Percentiles rank a stretch among this genome's conserved stretches.
Conservation (phyloP, 2,888 invertebrate genomes). For the Onthophagus sagittarius region DNA sequence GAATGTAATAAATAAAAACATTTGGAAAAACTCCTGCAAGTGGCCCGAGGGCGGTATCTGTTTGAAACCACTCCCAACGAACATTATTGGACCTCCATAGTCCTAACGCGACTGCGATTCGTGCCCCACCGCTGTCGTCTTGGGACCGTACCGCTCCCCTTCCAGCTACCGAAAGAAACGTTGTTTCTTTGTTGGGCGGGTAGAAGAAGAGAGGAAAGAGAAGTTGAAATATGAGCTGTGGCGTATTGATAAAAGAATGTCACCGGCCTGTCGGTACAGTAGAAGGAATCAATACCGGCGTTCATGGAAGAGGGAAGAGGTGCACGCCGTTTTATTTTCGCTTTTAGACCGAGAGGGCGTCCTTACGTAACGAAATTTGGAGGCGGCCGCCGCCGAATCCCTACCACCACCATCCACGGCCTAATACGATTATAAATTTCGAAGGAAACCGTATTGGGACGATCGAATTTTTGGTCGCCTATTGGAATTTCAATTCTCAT, state of each 20-base stretch:
- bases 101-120: conserved; percentile 37
- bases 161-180: conserved; percentile 48
- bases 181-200: conserved; percentile 57
- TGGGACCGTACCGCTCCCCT: conserved; percentile 37
- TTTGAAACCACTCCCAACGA: conserved; percentile 53
- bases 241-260: conserved; percentile 63
- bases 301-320: conserved; percentile 28
- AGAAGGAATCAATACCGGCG: conserved; percentile 47
- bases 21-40: conserved; percentile 53
- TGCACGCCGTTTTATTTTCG: conserved; percentile 30
- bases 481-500: not conserved
- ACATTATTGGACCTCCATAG: conserved; percentile 51
- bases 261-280: conserved; percentile 59
- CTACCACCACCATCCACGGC: not conserved
- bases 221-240: conserved; percentile 53
- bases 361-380: not conserved
- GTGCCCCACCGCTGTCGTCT: conserved; percentile 38
- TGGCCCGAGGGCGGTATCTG: conserved; percentile 40
- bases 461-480: not conserved
- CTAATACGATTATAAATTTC: not conserved
- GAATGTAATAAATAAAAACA: conserved; percentile 71
- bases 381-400: not conserved
- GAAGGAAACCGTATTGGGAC: not conserved
- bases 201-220: conserved; percentile 50
- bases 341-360: not conserved